phyloP scores from a whole-genome alignment of 1,140 invertebrate genomes.

The Cotesia chilonis region DNA sequence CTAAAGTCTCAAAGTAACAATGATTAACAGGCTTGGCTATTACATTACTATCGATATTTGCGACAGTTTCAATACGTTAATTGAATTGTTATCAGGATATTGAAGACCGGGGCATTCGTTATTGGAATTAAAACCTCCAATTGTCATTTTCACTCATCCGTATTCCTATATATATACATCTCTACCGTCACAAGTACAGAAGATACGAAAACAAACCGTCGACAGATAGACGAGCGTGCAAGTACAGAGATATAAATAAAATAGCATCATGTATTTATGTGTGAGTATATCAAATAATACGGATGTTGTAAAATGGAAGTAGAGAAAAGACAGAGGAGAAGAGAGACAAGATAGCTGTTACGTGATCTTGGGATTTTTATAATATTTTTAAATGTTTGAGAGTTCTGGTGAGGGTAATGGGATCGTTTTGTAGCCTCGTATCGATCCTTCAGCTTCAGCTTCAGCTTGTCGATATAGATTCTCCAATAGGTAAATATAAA shows the following conservation, averaged over 20 bases:
- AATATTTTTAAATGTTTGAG: not conserved
- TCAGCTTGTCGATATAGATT: constrained; percentile 25
- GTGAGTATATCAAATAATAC: too few relatives aligned
- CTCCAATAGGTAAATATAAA: constrained; percentile 24
- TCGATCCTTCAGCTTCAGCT: constrained; percentile 27
- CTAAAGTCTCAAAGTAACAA: not conserved
- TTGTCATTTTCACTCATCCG: not conserved
- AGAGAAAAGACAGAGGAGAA: too few relatives aligned
- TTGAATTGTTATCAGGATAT: constrained; percentile 28
- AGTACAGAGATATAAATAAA: too few relatives aligned
- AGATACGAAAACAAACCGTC: too few relatives aligned
- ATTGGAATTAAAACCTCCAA: constrained; percentile 1
- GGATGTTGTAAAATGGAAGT: too few relatives aligned
- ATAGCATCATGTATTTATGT: too few relatives aligned
- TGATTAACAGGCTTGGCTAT: not conserved
- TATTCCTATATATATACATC: too few relatives aligned
- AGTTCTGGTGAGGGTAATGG: constrained; percentile 21
- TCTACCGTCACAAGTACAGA: too few relatives aligned
- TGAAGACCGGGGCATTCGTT: not conserved
- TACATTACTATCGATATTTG: constrained; percentile 8
- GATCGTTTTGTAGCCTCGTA: constrained; percentile 27
- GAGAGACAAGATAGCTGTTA: not conserved
- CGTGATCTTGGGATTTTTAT: constrained; percentile 11
- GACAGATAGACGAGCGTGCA: too few relatives aligned
- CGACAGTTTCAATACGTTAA: constrained; percentile 1